Evolutionary conservation across 2,113 vertebrate genomes (phyloP).

Genomic region (Agapornis roseicollis): DNA sequence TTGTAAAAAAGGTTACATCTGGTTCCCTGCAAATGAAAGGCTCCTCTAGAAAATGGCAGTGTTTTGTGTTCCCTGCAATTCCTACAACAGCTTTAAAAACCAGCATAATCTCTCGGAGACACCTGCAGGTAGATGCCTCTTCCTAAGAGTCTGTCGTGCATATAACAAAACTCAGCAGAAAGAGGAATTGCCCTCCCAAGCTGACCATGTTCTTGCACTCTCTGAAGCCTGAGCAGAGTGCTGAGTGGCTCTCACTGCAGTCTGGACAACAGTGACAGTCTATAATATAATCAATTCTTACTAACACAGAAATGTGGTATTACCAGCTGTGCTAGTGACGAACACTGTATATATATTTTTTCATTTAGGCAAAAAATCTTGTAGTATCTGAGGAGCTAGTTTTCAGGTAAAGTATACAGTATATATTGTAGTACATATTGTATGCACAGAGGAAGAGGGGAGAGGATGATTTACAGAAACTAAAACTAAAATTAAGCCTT

Average conservation of each 20-base stretch:
- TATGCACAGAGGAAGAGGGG: not conserved
- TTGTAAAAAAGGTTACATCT: constrained; percentile 33
- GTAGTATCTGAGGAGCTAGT: not conserved
- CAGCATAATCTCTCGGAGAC: not conserved
- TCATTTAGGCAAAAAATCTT: not conserved
- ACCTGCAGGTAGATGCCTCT: constrained; percentile 35
- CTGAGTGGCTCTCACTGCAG: not conserved
- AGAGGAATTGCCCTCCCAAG: not conserved
- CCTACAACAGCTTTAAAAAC: not conserved
- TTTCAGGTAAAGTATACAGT: not conserved
- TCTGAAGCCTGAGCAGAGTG: not conserved
- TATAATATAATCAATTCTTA: not conserved
- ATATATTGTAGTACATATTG: not conserved
- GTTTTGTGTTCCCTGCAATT: constrained; percentile 21
- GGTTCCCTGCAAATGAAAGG: constrained; percentile 43
- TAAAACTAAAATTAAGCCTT: not conserved
- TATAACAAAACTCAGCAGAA: not conserved
- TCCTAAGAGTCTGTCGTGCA: not conserved
- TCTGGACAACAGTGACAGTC: not conserved
- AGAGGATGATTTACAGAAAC: not conserved
- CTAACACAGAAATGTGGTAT: not conserved
- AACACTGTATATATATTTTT: not conserved
- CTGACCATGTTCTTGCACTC: not conserved
- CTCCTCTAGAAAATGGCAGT: constrained; percentile 11
- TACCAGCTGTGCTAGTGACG: not conserved